A percentile compares a stretch with the other conserved stretches of the same genome.
phyloP scores from a whole-genome alignment of 2,797 vertebrate genomes.

The Phrynocephalus vlangalii region DNA sequence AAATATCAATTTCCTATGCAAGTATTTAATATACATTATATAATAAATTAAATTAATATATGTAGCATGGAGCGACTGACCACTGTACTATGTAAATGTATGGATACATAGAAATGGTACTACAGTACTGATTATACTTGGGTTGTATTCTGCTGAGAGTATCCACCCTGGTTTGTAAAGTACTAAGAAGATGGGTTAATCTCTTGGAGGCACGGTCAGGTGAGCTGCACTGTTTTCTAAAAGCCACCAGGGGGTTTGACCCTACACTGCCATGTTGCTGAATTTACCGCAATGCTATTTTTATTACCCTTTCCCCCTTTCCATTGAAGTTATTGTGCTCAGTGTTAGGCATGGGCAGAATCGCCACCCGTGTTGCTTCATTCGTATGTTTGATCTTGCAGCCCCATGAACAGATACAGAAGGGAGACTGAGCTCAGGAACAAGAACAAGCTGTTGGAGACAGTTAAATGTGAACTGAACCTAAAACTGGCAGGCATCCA shows the following conservation, averaged over 20 bases:
- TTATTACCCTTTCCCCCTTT: neutral
- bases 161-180: neutral
- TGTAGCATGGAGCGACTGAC: neutral
- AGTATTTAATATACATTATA: neutral
- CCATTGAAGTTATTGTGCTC: neutral
- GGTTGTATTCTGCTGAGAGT: neutral
- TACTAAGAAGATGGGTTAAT: neutral
- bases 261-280: neutral
- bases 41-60: neutral
- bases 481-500: constrained; percentile 79
- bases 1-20: neutral
- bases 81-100: neutral
- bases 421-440: constrained; percentile 84
- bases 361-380: neutral
- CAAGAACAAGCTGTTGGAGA: constrained; percentile 82
- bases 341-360: constrained; percentile 1
- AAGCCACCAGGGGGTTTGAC: neutral
- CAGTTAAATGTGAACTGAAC: constrained; percentile 80
- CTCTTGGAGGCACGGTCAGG: neutral
- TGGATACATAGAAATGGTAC: neutral
- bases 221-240: neutral
- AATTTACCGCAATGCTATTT: neutral
- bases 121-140: neutral
- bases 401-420: constrained; percentile 77
- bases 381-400: constrained; percentile 54